Percentiles rank a stretch among this genome's conserved stretches.
phyloP scores from a whole-genome alignment of 1,140 invertebrate species.

The Bombus haemorrhoidalis region DNA sequence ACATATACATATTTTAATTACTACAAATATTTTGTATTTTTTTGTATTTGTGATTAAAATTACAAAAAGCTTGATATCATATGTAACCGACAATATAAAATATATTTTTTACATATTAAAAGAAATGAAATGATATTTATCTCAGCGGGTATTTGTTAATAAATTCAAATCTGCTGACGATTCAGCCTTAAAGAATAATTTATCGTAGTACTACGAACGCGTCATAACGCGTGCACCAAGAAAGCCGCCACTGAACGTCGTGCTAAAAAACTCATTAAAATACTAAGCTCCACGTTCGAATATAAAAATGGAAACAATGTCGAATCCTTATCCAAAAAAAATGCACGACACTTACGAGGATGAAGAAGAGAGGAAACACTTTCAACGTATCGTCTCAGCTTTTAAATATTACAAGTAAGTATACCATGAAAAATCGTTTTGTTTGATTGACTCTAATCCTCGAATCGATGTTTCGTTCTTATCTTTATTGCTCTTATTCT shows the following conservation, averaged over 20 bases:
- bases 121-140: neutral
- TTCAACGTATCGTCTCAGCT: slow-evolving; percentile 89
- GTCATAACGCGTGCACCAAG: slow-evolving; percentile 49
- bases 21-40: neutral
- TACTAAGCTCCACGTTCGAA: slow-evolving; percentile 31
- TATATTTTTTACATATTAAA: neutral
- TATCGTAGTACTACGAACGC: slow-evolving; percentile 22
- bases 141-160: slow-evolving; percentile 4
- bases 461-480: neutral
- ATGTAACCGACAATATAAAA: neutral
- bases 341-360: slow-evolving; percentile 82
- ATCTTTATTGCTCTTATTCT: slow-evolving; percentile 23
- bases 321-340: slow-evolving; percentile 69
- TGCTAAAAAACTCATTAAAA: slow-evolving; percentile 48
- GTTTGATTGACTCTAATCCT: slow-evolving; percentile 8
- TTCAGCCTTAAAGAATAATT: slow-evolving; percentile 33
- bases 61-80: neutral
- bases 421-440: slow-evolving; percentile 6
- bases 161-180: slow-evolving; percentile 6
- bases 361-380: slow-evolving; percentile 89
- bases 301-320: slow-evolving; percentile 62
- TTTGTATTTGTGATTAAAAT: neutral
- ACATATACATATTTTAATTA: neutral
- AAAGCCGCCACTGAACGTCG: slow-evolving; percentile 59
- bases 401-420: slow-evolving; percentile 92